These are phyloP conservation scores for Tyto alba DNA, from an alignment of 2,113 vertebrate genomes.

Conservation along the genomic window DNA sequence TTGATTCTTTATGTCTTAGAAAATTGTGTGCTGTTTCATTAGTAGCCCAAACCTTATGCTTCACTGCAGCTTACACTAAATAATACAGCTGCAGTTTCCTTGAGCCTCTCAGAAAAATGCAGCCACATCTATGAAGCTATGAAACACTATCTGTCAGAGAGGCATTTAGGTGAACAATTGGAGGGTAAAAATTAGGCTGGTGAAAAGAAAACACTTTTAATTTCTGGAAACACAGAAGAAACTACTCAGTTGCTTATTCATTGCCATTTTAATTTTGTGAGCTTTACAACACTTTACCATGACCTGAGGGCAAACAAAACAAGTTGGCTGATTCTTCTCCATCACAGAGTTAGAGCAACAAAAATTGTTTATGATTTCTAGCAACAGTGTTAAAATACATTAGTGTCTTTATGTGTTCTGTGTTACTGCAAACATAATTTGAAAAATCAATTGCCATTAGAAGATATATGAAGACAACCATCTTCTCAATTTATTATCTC, in stretches of 20 bases:
- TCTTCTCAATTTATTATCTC: conserved; percentile 24
- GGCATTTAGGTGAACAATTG: not conserved
- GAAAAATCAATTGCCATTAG: conserved; percentile 46
- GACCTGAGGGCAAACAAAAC: conserved; percentile 38
- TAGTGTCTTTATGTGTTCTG: conserved; percentile 19
- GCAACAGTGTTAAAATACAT: conserved; percentile 20
- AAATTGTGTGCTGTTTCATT: not conserved
- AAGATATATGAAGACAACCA: not conserved
- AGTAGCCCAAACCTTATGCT: not conserved
- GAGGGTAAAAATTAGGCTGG: not conserved
- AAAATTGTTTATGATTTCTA: conserved; percentile 46
- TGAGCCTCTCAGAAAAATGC: not conserved
- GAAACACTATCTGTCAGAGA: not conserved
- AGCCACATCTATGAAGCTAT: not conserved
- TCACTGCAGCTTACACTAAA: not conserved
- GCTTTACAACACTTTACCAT: not conserved
- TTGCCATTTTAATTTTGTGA: not conserved
- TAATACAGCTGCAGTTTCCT: not conserved
- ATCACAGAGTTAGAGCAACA: conserved; percentile 8
- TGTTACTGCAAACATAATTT: conserved; percentile 32
- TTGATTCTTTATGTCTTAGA: not conserved
- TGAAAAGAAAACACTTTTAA: not conserved
- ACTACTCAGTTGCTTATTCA: not conserved
- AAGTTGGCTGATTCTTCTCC: conserved; percentile 21
- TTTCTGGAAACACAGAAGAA: not conserved